Base-by-base conservation (phyloP, 2,797 vertebrate genomes). In the Pitangus sulphuratus region DNA sequence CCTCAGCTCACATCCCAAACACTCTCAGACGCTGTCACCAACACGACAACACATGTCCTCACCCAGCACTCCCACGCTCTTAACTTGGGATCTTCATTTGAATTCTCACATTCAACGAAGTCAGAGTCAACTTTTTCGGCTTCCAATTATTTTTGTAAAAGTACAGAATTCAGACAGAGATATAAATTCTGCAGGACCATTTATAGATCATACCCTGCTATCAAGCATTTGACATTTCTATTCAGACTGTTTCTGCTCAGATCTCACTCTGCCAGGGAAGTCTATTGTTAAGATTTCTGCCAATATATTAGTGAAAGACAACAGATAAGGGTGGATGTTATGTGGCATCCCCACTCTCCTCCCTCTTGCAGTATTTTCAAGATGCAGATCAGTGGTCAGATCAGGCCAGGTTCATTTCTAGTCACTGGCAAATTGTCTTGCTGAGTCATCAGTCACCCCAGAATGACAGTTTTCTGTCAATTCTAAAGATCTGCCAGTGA, bases 81-180 rank as follows among this genome's bases (percentile, higher is more conserved):
- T 58, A 70, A 61, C 62, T 45, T 33, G 1, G 24, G 21, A 90
- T 79, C 74, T 81, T 69, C 45, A 70, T 82, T 87, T 91, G 39
- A 86, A 78, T 86, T 72, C 39, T 58, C 54, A 47, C 2, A 17
- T 81, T 92, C 79, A 86, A 30, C 0, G 0, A 92, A 90, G 64
- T 79, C 91, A 77, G 65, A 77, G n/a, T 21, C 30, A 94, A 95
- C 89, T 72, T 90, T 53, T 70, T 78, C 77, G 79, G 85, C 56
- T 91, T 91, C 62, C 66, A 35, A 91, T 79, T 90, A 86, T 76
- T 86, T 91, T 70, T 77, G 61, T 42, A 7, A 71, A 71, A 79
- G 69, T 28, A 93, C 12, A 75, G 57, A 92, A 90, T 19, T 69
- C 82, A 92, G 62, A 72, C 13, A 88, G 17, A 83, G 54, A 68